These are phyloP conservation scores for Caradrina clavipalpis DNA, from an alignment of 2,888 invertebrate genomes.

Conservation along the genomic window DNA sequence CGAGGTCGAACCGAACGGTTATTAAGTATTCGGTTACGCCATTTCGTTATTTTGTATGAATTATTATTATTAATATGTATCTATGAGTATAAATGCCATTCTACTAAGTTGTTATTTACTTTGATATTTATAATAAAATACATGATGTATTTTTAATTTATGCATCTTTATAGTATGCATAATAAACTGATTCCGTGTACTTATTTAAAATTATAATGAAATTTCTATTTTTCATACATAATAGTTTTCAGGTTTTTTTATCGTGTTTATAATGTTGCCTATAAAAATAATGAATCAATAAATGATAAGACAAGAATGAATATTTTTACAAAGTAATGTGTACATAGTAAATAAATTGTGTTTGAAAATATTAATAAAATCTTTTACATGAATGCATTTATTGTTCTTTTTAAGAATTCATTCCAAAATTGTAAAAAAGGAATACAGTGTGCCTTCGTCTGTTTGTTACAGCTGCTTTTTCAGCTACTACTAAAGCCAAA, in stretches of 20 bases:
- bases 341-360: slow-evolving; percentile 90
- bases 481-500: no score
- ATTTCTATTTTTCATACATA: slow-evolving; percentile 85
- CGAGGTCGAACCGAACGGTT: slow-evolving; percentile 53
- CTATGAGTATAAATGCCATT: slow-evolving; percentile 74
- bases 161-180: slow-evolving; percentile 78
- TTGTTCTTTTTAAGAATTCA: slow-evolving; percentile 4
- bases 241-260: slow-evolving; percentile 85
- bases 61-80: slow-evolving; percentile 62
- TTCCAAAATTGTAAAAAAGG: neutral
- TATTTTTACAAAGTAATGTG: slow-evolving; percentile 91
- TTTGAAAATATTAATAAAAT: slow-evolving; percentile 90
- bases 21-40: slow-evolving; percentile 67
- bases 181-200: slow-evolving; percentile 83
- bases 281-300: slow-evolving; percentile 88
- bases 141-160: slow-evolving; percentile 74
- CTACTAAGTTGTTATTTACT: slow-evolving; percentile 76
- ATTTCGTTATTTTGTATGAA: slow-evolving; percentile 69
- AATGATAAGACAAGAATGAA: slow-evolving; percentile 89
- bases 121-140: slow-evolving; percentile 73
- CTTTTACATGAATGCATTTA: slow-evolving; percentile 82
- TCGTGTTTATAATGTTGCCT: slow-evolving; percentile 87
- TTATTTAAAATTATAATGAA: slow-evolving; percentile 86
- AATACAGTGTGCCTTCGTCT: no score
- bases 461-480: no score